Evolutionary conservation across 1,140 invertebrate species (phyloP).

Genomic region (Ridgeia piscesae): DNA sequence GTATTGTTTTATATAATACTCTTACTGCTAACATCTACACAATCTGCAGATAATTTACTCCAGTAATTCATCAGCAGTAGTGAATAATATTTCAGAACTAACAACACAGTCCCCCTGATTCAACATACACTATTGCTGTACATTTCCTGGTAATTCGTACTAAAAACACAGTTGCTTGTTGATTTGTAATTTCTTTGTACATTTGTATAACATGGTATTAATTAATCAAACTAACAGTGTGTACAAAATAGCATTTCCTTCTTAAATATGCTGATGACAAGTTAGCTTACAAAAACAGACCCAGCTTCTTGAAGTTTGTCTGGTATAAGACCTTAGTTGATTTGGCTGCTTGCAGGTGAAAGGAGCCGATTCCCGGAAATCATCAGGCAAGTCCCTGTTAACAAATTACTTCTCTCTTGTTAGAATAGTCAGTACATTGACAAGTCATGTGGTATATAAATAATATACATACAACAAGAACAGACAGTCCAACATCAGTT

Average conservation of each 20-base stretch:
- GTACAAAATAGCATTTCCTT: not conserved
- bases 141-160: not conserved
- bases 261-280: not conserved
- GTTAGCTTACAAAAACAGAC: not conserved
- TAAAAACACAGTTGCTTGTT: not conserved
- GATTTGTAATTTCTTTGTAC: not conserved
- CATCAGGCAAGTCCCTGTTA: not conserved
- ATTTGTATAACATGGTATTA: not conserved
- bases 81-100: no score
- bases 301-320: not conserved
- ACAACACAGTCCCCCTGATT: not conserved
- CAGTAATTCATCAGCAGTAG: no score
- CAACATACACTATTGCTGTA: not conserved
- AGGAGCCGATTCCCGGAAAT: not conserved
- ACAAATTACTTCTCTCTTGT: not conserved
- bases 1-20: no score
- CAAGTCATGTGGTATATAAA: no score
- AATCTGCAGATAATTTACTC: no score
- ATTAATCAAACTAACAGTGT: not conserved
- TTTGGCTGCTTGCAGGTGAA: not conserved
- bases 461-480: no score
- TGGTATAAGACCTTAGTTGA: not conserved
- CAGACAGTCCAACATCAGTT: no score
- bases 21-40: no score
- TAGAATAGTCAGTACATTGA: not conserved